Conservation (phyloP, 2,113 vertebrate species). For the Leptobrachium ailaonicum region DNA sequence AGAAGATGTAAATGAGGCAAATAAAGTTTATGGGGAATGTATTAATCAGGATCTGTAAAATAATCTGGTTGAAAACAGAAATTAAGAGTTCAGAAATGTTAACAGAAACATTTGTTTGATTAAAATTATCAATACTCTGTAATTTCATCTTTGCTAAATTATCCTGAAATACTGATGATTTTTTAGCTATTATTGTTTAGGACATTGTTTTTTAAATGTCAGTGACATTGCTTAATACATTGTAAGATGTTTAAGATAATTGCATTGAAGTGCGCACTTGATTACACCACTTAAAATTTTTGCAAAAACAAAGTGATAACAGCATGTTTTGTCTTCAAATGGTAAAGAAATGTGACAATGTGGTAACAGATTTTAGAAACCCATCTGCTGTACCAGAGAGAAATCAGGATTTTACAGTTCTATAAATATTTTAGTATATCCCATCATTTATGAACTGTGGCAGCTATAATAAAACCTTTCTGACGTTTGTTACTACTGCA, state of each 20-base stretch:
- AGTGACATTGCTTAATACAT: conserved; percentile 57
- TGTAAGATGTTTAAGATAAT: conserved; percentile 57
- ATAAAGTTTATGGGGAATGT: no score
- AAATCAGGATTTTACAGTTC: conserved; percentile 88
- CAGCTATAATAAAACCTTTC: conserved; percentile 84
- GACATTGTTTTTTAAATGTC: conserved; percentile 18
- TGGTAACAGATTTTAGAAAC: conserved; percentile 76
- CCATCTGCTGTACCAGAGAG: conserved; percentile 83
- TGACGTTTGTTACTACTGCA: conserved; percentile 87
- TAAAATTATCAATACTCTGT: background rate
- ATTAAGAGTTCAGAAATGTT: background rate
- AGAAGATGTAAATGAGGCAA: no score
- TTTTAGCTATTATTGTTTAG: background rate
- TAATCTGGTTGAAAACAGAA: no score
- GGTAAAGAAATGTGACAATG: conserved; percentile 80
- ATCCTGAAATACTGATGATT: no score
- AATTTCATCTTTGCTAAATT: background rate
- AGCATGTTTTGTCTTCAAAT: conserved; percentile 73
- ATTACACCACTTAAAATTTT: conserved; percentile 67
- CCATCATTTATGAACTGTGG: conserved; percentile 87
- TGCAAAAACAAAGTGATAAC: conserved; percentile 64
- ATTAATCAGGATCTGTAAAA: no score
- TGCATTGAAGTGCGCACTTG: conserved; percentile 64
- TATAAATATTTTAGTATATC: conserved; percentile 88
- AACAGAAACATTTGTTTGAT: no score